Percentiles rank a stretch among this genome's conserved stretches.
Evolutionary conservation across 2,888 invertebrate species (phyloP).

Genomic region (Erannis defoliaria): DNA sequence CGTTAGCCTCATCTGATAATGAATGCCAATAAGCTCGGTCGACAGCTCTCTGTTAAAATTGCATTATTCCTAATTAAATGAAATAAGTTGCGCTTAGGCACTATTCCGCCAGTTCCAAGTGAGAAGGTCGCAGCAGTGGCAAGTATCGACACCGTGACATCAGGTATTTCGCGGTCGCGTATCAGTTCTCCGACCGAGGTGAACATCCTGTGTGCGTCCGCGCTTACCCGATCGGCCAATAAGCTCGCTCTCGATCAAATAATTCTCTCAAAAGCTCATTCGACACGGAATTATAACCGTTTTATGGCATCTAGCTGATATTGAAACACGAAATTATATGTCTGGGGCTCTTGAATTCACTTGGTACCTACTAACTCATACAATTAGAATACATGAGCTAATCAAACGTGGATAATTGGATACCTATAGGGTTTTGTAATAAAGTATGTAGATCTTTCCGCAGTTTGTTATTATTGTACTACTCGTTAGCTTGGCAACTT

Average conservation of each 20-base stretch:
- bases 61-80: no score
- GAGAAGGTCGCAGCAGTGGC: conserved; percentile 1
- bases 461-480: background rate
- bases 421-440: background rate
- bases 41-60: background rate
- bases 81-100: background rate
- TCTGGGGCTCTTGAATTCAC: conserved; percentile 1
- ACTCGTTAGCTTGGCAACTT: no score
- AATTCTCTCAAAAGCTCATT: conserved; percentile 68
- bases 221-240: conserved; percentile 67
- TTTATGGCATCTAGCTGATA: conserved; percentile 51
- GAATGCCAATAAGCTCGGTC: no score
- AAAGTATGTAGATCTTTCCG: background rate
- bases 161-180: conserved; percentile 59
- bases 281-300: conserved; percentile 56
- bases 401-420: background rate
- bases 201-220: conserved; percentile 74
- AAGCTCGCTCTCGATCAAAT: conserved; percentile 60
- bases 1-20: no score
- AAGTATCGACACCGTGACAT: conserved; percentile 71
- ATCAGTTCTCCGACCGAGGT: conserved; percentile 58
- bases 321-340: conserved; percentile 37
- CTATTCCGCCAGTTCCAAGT: background rate
- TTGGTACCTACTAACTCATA: background rate
- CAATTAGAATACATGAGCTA: conserved; percentile 8